Percentiles rank a stretch among this genome's conserved stretches.
phyloP scores from a whole-genome alignment of 2,797 vertebrate genomes.

The Emydoidea blandingii region DNA sequence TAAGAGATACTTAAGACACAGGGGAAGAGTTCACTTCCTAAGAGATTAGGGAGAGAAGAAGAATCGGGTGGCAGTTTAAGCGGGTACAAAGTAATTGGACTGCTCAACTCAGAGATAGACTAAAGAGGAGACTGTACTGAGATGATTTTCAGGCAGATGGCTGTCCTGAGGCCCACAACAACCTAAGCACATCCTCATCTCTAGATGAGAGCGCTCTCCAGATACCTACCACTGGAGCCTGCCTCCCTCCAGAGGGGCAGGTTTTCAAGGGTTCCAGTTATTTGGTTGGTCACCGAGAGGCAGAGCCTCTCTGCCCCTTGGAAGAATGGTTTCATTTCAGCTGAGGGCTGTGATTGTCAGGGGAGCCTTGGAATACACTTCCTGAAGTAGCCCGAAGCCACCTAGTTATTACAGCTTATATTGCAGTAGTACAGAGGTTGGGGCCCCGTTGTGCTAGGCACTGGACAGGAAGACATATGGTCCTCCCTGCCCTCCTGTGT shows the following conservation, averaged over 20 bases:
- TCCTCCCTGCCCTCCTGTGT: neutral
- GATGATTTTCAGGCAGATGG: neutral
- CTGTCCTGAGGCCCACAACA: neutral
- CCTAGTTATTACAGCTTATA: neutral
- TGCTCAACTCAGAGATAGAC: no score
- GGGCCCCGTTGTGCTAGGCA: neutral
- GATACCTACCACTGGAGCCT: neutral
- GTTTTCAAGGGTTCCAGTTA: neutral
- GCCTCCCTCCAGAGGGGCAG: no score
- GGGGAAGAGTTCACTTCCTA: neutral
- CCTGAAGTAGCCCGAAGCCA: neutral
- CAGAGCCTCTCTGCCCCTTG: neutral
- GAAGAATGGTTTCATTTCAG: neutral
- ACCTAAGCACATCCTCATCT: neutral
- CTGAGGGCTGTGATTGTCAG: neutral
- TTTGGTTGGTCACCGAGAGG: neutral
- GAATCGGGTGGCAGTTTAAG: neutral
- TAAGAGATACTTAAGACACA: neutral
- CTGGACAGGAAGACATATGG: neutral
- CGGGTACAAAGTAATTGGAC: neutral
- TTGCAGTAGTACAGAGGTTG: neutral
- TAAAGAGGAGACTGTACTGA: neutral
- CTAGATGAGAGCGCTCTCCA: neutral
- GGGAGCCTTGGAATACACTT: neutral
- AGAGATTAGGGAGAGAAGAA: neutral